These are phyloP conservation scores for Erythrolamprus reginae DNA, from an alignment of 2,113 vertebrate species.

Conservation along the genomic window DNA sequence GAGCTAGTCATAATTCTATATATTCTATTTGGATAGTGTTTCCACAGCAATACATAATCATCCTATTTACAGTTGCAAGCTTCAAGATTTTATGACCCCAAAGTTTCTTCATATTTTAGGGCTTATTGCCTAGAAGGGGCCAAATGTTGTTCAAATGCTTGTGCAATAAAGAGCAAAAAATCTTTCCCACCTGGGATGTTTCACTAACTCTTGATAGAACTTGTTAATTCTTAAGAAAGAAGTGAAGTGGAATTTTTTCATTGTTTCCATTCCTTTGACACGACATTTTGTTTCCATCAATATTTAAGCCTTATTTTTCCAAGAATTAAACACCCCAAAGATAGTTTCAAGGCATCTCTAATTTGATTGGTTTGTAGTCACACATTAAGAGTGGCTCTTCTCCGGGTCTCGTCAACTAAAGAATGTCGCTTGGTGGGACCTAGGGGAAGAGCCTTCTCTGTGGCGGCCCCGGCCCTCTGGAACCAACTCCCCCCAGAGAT, in stretches of 20 bases:
- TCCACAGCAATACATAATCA: background rate
- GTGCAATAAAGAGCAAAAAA: background rate
- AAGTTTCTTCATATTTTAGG: background rate
- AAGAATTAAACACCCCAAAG: background rate
- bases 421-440: no score
- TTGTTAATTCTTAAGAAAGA: background rate
- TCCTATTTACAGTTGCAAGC: background rate
- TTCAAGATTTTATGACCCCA: background rate
- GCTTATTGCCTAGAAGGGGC: background rate
- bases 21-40: background rate
- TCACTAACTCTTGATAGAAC: background rate
- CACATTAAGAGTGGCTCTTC: no score
- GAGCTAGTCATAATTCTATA: background rate
- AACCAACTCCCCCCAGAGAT: no score
- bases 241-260: background rate
- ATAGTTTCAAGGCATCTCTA: background rate
- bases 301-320: background rate
- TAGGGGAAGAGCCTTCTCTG: no score
- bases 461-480: no score
- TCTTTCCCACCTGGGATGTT: background rate
- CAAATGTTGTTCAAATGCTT: background rate
- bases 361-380: background rate
- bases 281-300: background rate
- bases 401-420: no score
- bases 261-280: background rate